A percentile compares a stretch with the other conserved stretches of the same genome.
Conservation (phyloP, 1,140 invertebrate genomes). For the Tachypleus tridentatus region DNA sequence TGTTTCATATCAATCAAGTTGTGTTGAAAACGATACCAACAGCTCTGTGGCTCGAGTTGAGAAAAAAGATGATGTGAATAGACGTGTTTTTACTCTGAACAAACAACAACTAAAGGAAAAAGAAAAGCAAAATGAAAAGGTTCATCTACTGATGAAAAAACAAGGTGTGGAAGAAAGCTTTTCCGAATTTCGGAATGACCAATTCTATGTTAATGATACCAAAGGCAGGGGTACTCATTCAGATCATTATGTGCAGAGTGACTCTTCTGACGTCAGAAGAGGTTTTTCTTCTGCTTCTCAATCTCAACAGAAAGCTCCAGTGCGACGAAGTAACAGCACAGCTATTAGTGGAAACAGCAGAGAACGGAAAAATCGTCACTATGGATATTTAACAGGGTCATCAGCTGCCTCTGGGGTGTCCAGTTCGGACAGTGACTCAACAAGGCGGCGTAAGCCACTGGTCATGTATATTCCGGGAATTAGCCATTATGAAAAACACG, state of each 20-base stretch:
- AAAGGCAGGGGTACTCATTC: too few relatives aligned
- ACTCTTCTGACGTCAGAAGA: constrained; percentile 11
- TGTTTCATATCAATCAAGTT: constrained; percentile 12
- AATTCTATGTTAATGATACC: too few relatives aligned
- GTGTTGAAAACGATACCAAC: too few relatives aligned
- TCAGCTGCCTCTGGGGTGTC: constrained; percentile 13
- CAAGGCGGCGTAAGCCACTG: constrained; percentile 8
- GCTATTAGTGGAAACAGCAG: background rate
- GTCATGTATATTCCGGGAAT: constrained; percentile 21
- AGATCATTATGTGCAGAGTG: constrained; percentile 11
- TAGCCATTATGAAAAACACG: constrained; percentile 12
- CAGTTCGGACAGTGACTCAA: constrained; percentile 19
- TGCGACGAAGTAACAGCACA: constrained; percentile 15
- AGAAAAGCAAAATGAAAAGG: too few relatives aligned
- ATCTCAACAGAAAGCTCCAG: constrained; percentile 15
- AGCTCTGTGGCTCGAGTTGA: too few relatives aligned
- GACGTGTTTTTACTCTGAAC: too few relatives aligned
- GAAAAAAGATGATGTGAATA: too few relatives aligned
- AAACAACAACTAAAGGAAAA: too few relatives aligned
- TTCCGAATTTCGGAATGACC: too few relatives aligned
- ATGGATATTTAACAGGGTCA: background rate
- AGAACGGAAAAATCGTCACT: background rate
- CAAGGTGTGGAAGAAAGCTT: too few relatives aligned
- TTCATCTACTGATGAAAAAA: too few relatives aligned
- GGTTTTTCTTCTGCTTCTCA: constrained; percentile 18